Evolutionary conservation across 1,140 invertebrate species (phyloP).

Genomic region (Drosophila sp.): DNA sequence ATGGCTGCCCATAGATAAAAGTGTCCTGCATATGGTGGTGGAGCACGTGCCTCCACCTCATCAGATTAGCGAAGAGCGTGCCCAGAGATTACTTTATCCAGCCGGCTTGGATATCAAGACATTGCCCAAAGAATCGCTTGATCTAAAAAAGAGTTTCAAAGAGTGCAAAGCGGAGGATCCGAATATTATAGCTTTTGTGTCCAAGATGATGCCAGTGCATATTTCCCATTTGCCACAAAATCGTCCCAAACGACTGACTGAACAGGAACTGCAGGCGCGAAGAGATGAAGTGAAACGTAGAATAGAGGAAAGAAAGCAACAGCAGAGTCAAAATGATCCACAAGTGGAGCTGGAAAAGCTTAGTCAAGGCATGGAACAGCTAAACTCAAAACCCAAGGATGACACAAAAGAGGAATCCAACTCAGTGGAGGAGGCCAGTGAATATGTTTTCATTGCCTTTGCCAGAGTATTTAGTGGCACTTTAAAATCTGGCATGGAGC

Average conservation of each 20-base stretch:
- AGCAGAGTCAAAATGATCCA: conserved; percentile 71
- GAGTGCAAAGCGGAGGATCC: conserved; percentile 87
- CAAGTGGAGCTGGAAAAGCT: conserved; percentile 84
- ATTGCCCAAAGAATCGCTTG: conserved; percentile 88
- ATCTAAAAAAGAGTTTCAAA: conserved; percentile 90
- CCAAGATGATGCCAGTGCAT: conserved; percentile 89
- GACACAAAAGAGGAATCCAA: conserved; percentile 59
- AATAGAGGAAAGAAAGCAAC: conserved; percentile 84
- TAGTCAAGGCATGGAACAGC: conserved; percentile 83
- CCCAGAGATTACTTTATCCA: conserved; percentile 89
- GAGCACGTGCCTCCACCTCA: conserved; percentile 91
- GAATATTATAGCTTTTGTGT: conserved; percentile 95
- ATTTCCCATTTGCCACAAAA: conserved; percentile 89
- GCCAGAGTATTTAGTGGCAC: conserved; percentile 96
- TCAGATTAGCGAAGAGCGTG: conserved; percentile 90
- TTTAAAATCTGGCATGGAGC: conserved; percentile 89
- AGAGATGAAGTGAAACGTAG: conserved; percentile 88
- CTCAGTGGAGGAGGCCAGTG: conserved; percentile 66
- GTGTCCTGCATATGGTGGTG: conserved; percentile 92
- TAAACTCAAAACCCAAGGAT: conserved; percentile 47
- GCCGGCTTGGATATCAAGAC: conserved; percentile 87
- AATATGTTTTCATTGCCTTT: conserved; percentile 94
- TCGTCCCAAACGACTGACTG: conserved; percentile 88
- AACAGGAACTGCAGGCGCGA: conserved; percentile 89
- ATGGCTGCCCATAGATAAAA: conserved; percentile 94